These are phyloP conservation scores for human (Homo sapiens) DNA, from an alignment of 2,113 vertebrate species.

Conservation along the genomic window DNA sequence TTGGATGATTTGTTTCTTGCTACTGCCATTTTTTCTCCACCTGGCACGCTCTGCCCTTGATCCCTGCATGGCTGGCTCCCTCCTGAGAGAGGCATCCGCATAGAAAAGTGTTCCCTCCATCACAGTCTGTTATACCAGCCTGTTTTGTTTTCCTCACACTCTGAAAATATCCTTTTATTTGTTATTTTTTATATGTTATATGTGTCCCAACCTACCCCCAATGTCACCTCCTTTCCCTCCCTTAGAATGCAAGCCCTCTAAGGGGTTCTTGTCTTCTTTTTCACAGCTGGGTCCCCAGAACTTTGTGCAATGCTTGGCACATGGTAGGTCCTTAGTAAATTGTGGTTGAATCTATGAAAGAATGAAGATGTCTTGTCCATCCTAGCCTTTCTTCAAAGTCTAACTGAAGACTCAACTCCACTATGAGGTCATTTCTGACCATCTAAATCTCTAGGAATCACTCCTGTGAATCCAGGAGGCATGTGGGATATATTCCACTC, in stretches of 20 bases:
- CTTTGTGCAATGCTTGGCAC: neutral
- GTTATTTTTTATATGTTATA: neutral
- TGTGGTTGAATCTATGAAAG: neutral
- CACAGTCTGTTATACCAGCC: too few species aligned
- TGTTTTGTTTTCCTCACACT: neutral
- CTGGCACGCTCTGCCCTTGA: neutral
- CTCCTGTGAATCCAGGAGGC: neutral
- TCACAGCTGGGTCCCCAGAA: neutral
- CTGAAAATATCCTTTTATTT: neutral
- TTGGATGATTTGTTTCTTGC: neutral
- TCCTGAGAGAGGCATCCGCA: neutral
- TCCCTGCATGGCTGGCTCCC: neutral
- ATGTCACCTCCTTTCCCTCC: neutral
- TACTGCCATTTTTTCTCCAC: too few species aligned
- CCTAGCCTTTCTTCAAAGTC: neutral
- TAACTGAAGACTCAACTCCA: neutral
- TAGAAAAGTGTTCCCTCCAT: neutral
- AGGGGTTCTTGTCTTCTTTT: neutral
- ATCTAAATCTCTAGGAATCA: neutral
- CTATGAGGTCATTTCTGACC: neutral
- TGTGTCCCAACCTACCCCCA: rapidly evolving
- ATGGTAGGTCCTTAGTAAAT: neutral
- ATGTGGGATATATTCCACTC: neutral
- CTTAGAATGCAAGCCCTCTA: neutral
- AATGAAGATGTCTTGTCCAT: neutral